Conservation (phyloP, 2,113 vertebrate species). For the Dermatemys mawii region DNA sequence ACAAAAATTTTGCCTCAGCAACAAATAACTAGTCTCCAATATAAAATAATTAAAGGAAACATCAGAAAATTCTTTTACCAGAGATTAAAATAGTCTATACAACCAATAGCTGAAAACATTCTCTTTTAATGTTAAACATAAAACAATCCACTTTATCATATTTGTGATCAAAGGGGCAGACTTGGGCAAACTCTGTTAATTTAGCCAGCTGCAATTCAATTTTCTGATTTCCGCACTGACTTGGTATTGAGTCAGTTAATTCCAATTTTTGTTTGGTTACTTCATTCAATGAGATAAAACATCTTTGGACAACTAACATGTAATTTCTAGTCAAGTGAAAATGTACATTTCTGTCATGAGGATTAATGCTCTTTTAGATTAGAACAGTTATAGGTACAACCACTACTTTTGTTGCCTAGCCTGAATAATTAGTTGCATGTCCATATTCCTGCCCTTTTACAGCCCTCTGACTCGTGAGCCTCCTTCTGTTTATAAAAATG, state of each 20-base stretch:
- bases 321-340: not conserved
- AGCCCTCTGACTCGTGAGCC: not conserved
- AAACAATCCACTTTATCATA: not conserved
- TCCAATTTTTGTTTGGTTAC: not conserved
- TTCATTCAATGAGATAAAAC: not conserved
- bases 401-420: not conserved
- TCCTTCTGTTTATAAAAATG: not conserved
- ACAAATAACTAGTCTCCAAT: not conserved
- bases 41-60: not conserved
- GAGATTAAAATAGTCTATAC: accelerated
- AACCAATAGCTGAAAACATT: not conserved
- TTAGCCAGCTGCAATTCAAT: not conserved
- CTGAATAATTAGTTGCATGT: not conserved
- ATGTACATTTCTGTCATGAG: not conserved
- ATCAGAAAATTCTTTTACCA: not conserved
- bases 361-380: not conserved
- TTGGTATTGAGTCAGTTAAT: not conserved
- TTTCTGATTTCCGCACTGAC: not conserved
- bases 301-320: not conserved
- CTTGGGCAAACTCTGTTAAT: not conserved
- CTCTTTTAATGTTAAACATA: not conserved
- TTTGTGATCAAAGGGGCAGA: not conserved
- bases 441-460: not conserved
- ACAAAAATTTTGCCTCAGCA: not conserved
- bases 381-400: not conserved